A percentile compares a stretch with the other conserved stretches of the same genome.
Evolutionary conservation across 2,113 vertebrate genomes (phyloP).

Genomic region (Corvus moneduloides): DNA sequence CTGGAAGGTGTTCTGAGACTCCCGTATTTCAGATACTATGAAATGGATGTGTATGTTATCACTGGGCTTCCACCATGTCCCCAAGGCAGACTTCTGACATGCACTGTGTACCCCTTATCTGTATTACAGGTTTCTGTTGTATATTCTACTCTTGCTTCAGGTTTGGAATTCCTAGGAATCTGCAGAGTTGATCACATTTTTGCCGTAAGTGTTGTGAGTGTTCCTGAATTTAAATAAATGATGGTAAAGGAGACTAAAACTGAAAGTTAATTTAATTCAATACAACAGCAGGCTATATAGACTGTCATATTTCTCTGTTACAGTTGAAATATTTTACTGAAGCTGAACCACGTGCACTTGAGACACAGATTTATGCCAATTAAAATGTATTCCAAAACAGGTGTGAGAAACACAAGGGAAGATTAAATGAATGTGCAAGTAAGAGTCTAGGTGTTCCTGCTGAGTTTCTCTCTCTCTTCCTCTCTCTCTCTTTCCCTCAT

Average conservation of each 20-base stretch:
- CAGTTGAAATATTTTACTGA: not conserved
- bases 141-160: not conserved
- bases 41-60: not conserved
- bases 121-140: not conserved
- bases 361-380: not conserved
- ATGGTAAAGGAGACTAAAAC: not conserved
- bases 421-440: not conserved
- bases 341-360: rapidly evolving
- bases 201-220: not conserved
- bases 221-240: not conserved
- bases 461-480: not conserved
- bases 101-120: not conserved
- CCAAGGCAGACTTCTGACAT: not conserved
- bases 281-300: not conserved
- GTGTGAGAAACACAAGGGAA: not conserved
- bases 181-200: not conserved
- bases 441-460: not conserved
- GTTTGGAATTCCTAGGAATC: not conserved
- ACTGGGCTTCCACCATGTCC: not conserved
- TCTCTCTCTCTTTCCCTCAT: not conserved
- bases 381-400: not conserved
- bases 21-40: not conserved
- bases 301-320: not conserved
- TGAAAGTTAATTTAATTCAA: not conserved
- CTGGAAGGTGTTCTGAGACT: not conserved